Percentiles rank a stretch among this genome's conserved stretches.
phyloP scores from a whole-genome alignment of 37 sponge, comb jelly and placozoan genomes.

The Aplysina aerophoba region DNA sequence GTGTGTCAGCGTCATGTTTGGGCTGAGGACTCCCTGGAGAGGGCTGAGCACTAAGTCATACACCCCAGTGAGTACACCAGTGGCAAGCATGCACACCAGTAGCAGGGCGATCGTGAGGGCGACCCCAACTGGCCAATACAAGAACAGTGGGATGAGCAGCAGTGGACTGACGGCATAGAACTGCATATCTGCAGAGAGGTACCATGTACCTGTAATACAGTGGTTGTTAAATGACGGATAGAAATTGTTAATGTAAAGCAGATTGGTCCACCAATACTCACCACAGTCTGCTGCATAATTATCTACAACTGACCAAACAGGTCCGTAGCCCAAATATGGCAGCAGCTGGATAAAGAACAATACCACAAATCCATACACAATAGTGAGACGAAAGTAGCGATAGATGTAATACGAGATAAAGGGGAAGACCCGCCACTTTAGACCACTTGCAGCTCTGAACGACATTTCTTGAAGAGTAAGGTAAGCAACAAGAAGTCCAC shows the following conservation, averaged over 20 bases:
- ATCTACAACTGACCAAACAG: constrained; percentile 27
- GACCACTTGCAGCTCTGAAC: too few relatives aligned
- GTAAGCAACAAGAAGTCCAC: constrained; percentile 80
- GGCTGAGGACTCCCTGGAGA: background rate
- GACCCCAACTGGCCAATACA: constrained; percentile 54
- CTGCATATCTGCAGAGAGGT: constrained; percentile 92
- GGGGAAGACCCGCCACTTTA: constrained; percentile 39
- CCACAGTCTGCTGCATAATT: constrained; percentile 35
- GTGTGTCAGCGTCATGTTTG: background rate
- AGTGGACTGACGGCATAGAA: constrained; percentile 82
- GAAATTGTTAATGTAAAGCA: constrained; percentile 92
- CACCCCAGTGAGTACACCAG: constrained; percentile 57
- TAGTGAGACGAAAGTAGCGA: constrained; percentile 79
- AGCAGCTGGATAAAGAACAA: constrained; percentile 60
- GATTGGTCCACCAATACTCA: constrained; percentile 91
- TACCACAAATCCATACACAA: constrained; percentile 68
- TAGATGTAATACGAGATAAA: constrained; percentile 74
- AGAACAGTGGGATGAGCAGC: constrained; percentile 60
- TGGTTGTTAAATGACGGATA: constrained; percentile 69
- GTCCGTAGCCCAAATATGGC: constrained; percentile 51
- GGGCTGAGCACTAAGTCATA: constrained; percentile 45
- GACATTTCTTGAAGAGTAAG: constrained; percentile 70
- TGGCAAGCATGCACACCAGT: constrained; percentile 19
- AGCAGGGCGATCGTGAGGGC: constrained; percentile 11
- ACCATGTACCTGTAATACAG: constrained; percentile 89